Evolutionary conservation across 2,113 vertebrate genomes (phyloP), one percentile per base, ranked within the genome.

Genomic region (Girardinichthys multiradiatus): DNA sequence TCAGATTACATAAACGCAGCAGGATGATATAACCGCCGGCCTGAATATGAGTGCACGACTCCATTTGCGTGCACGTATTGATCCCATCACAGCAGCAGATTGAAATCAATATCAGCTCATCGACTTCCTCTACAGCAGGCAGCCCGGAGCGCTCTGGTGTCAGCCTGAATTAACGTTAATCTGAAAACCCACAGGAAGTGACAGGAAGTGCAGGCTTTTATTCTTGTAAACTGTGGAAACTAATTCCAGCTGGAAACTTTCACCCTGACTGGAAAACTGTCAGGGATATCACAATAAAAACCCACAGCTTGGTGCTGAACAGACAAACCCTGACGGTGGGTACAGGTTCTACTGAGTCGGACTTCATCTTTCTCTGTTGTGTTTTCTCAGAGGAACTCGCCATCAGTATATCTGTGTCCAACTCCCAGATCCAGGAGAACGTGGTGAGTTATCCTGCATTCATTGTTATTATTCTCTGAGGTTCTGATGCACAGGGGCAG

Each of bases 361-460:
- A 10, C 3, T 35, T 10, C 10, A 35, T 24, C 48, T 6, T 3
- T 54, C 48, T 54, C 24, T 54, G 48, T 17, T 80, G 57, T 89
- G 83, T 92, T 83, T 87, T 83, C 86, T 72, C 94, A 99, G 97
- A 97, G 89, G 97, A 99, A 84, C 91, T 99, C 82, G 97, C 97
- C 86, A 94, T 97, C 86, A 99, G 97, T 91, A 99, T 99, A 92
- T 99, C 97, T 63, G 97, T 99, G 85, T 98, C 97, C 70, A 98
- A 98, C 82, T 97, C 95, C 94, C 97, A 98, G 87, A 94, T 99
- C 84, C 97, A 98, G 92, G 97, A 99, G 92, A 99, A 99, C 84
- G 97, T 99, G 96, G 97, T 99, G 87, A 97, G 97, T 95, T 74
- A 21, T 58, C 21, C 48, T 8, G 2, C 10, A 39, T 10, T 39